Evolutionary conservation across 2,888 invertebrate genomes (phyloP).

Genomic region (Xanthia icteritia): DNA sequence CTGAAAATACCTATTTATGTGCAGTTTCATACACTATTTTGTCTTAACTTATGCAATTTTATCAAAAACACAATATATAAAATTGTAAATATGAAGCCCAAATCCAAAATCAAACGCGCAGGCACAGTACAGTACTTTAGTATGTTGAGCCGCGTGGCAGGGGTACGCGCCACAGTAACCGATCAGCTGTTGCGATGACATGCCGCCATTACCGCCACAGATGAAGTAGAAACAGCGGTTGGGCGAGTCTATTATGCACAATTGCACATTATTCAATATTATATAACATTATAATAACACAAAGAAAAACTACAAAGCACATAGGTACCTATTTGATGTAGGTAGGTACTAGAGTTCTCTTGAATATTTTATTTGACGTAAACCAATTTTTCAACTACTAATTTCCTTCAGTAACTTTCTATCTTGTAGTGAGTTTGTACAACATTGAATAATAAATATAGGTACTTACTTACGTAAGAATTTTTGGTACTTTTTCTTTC

Average conservation of each 20-base stretch:
- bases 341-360: background rate
- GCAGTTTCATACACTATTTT: too few relatives aligned
- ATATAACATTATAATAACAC: background rate
- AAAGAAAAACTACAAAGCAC: background rate
- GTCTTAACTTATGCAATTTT: too few relatives aligned
- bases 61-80: too few relatives aligned
- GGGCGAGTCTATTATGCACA: too few relatives aligned
- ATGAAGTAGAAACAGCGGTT: background rate
- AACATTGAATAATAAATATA: slow-evolving; percentile 43
- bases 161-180: too few relatives aligned
- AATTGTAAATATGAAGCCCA: too few relatives aligned
- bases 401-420: slow-evolving; percentile 32
- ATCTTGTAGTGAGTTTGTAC: slow-evolving; percentile 40
- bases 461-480: slow-evolving; percentile 1
- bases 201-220: background rate
- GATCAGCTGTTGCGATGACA: too few relatives aligned
- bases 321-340: background rate
- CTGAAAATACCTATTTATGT: too few relatives aligned
- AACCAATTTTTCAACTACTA: slow-evolving; percentile 40
- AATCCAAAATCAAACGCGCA: too few relatives aligned
- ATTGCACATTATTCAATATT: too few relatives aligned
- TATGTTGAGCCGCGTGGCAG: too few relatives aligned
- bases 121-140: too few relatives aligned
- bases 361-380: slow-evolving; percentile 37
- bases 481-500: slow-evolving; percentile 28